Evolutionary conservation across 2,888 invertebrate species (phyloP), one percentile per base, ranked within the genome.

Genomic region (Noctua janthe): DNA sequence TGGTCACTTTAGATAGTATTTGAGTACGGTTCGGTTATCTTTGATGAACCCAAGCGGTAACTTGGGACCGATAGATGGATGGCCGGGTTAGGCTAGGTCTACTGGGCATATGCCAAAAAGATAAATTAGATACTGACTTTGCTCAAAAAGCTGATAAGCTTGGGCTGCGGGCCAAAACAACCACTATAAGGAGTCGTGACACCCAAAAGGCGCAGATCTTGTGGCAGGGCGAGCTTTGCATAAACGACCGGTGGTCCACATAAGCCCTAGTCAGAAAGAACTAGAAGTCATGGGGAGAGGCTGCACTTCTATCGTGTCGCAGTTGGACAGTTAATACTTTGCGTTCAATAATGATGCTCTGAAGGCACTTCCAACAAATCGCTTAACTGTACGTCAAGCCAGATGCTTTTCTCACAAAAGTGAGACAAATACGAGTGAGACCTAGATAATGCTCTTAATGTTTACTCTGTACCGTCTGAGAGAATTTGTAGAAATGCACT

Each of bases 1-100:
- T 78, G 79, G 56, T 62, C 59, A 51, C 39, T 51, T 43, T 49
- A 39, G 20, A 69, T 78, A 59, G 39, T 69, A 29, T 49, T 67
- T 56, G 23, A 35, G 54, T 49, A n/a, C n/a, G n/a, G 67, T 76
- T 54, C 11, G 17, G 49, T 23, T 49, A 59, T 69, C 59, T 43
- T 66, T 59, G 3, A 49, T 29, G 29, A 39, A 78, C 35, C 20
- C n/a, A 35, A 23, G 17, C 39, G 67, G 56, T 20, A 49, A 76
- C 47, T 17, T 59, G 17, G n/a, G 56, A 59, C 23, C 17, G 35
- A n/a, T 56, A 51, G 72, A 70, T 74, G 39, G 8, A 51, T 17
- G 17, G 51, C 13, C 17, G 20, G n/a, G 4, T 11, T 3, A 35
- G 7, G 23, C 11, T 47, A 5, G 17, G 35, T 35, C 64, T 35